Evolutionary conservation across 2,113 vertebrate species (phyloP).

Genomic region (Gallinago paraguaiae): DNA sequence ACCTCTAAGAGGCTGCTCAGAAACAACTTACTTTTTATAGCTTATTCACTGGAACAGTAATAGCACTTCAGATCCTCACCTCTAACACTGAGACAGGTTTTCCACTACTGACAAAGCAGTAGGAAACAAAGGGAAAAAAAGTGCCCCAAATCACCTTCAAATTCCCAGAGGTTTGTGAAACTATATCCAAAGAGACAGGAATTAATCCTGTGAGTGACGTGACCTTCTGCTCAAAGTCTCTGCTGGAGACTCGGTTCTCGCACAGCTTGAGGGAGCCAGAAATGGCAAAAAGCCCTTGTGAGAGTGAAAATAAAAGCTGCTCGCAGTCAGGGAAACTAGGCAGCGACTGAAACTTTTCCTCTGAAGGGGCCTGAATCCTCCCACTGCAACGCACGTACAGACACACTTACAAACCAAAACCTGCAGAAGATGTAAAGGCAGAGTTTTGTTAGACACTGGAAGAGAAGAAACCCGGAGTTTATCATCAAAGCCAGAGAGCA

Average conservation of each 20-base stretch:
- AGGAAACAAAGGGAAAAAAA: background rate
- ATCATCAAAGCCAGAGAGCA: background rate
- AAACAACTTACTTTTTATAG: background rate
- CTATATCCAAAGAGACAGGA: background rate
- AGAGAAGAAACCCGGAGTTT: background rate
- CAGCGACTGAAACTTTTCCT: background rate
- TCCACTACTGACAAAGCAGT: background rate
- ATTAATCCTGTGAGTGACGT: background rate
- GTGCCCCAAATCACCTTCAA: background rate
- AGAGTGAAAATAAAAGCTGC: background rate
- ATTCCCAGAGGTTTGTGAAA: background rate
- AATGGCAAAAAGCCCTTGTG: conserved; percentile 13
- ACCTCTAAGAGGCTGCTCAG: background rate
- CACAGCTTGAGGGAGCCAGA: conserved; percentile 8
- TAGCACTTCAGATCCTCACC: background rate
- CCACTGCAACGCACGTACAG: background rate
- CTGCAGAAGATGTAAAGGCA: background rate
- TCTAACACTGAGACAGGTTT: background rate
- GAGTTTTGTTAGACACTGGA: background rate
- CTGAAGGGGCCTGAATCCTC: background rate
- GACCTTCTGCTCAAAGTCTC: conserved; percentile 6
- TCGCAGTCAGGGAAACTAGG: background rate
- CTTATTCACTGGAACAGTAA: background rate
- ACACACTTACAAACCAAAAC: background rate
- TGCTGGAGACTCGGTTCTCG: background rate